Evolutionary conservation across 2,797 vertebrate genomes (phyloP).

Genomic region (Myioborus melanocephalus): DNA sequence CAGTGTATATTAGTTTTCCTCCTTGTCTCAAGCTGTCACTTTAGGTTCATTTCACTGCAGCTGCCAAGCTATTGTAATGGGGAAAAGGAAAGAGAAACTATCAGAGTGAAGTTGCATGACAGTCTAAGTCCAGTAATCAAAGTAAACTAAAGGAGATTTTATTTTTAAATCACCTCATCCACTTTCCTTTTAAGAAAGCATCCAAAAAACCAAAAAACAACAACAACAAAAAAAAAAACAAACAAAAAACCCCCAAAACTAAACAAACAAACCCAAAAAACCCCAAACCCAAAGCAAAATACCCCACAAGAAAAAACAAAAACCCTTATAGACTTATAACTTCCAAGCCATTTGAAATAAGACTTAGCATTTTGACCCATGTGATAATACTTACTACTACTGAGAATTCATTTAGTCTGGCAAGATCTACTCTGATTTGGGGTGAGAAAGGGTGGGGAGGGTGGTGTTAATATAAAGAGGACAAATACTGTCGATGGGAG

Average conservation of each 20-base stretch:
- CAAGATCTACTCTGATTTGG: background rate
- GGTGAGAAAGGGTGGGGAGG: rapidly evolving
- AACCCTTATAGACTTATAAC: background rate
- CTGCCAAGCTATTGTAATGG: constrained; percentile 11
- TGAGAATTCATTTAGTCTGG: background rate
- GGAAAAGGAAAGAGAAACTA: constrained; percentile 19
- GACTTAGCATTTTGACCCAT: background rate
- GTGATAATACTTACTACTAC: background rate
- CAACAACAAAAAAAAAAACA: too few species aligned
- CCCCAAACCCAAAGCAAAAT: background rate
- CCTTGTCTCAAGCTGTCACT: constrained; percentile 30
- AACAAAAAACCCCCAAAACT: background rate
- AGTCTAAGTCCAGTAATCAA: constrained; percentile 8
- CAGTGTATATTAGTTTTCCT: constrained; percentile 40
- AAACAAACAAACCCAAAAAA: background rate
- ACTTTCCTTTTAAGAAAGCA: background rate
- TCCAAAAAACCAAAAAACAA: background rate
- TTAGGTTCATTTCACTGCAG: constrained; percentile 43
- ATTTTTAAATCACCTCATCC: constrained; percentile 5
- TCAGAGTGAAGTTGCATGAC: constrained; percentile 9
- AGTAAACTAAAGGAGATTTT: constrained; percentile 31
- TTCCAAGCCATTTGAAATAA: background rate
- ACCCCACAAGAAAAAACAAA: rapidly evolving
- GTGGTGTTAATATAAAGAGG: background rate
- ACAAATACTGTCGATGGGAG: background rate